Evolutionary conservation across 2,888 invertebrate species (phyloP).

Genomic region (Nephrocerus scutellatus): DNA sequence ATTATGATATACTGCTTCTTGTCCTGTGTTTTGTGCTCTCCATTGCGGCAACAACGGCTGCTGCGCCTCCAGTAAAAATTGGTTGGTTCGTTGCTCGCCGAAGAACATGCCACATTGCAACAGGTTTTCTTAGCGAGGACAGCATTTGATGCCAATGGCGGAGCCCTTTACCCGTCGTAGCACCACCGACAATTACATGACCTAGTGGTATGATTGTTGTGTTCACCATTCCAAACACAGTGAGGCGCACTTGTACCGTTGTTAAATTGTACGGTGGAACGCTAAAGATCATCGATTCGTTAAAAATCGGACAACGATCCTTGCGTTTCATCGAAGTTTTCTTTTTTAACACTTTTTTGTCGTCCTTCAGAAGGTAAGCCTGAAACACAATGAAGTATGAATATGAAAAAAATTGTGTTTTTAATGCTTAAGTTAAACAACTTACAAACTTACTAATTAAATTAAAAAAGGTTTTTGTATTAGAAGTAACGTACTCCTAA

Average conservation of each 20-base stretch:
- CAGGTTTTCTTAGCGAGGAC: conserved; percentile 67
- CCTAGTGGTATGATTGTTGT: conserved; percentile 62
- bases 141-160: conserved; percentile 83
- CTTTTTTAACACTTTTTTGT: conserved; percentile 75
- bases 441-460: neutral
- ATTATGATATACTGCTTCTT: no score
- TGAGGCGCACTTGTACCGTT: conserved; percentile 68
- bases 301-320: conserved; percentile 71
- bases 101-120: conserved; percentile 79
- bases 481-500: no score
- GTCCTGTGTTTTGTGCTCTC: conserved; percentile 33
- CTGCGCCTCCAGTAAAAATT: conserved; percentile 38
- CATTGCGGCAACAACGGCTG: conserved; percentile 40
- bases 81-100: conserved; percentile 46
- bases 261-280: conserved; percentile 63
- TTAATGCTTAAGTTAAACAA: neutral
- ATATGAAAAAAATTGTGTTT: neutral
- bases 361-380: conserved; percentile 73
- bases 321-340: conserved; percentile 68
- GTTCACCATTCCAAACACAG: conserved; percentile 49
- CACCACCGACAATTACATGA: conserved; percentile 70
- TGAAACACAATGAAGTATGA: conserved; percentile 31
- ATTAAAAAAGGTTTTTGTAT: no score
- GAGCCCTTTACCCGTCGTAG: conserved; percentile 62
- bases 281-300: conserved; percentile 78